These are phyloP conservation scores for Chaenogobius annularis DNA, from an alignment of 2,113 vertebrate species.

Conservation along the genomic window DNA sequence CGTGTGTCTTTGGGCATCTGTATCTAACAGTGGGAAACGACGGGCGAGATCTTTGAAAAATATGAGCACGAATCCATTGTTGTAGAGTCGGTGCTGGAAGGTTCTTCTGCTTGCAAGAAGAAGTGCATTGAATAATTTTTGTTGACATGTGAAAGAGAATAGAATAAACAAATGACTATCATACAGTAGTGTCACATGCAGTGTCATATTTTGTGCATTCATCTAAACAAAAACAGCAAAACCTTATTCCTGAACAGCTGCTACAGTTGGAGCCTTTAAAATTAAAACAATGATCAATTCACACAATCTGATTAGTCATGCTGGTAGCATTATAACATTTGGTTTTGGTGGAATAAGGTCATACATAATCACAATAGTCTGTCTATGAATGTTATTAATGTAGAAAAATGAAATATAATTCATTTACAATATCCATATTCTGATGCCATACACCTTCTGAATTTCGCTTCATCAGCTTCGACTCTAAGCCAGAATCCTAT, in stretches of 20 bases:
- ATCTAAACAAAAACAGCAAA: conserved; percentile 28
- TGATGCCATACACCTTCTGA: no score
- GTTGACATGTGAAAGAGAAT: neutral
- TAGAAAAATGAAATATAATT: neutral
- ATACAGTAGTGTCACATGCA: neutral
- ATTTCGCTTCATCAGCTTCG: no score
- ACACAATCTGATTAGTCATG: conserved; percentile 36
- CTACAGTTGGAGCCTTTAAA: conserved; percentile 31
- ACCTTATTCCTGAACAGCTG: conserved; percentile 28
- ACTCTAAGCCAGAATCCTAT: no score
- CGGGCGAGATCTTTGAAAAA: conserved; percentile 7
- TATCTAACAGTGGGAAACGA: conserved; percentile 28
- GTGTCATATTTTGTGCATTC: conserved; percentile 15
- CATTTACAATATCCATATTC: no score
- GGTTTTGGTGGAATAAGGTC: neutral
- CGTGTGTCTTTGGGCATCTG: conserved; percentile 22
- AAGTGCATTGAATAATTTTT: neutral
- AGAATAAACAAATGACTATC: neutral
- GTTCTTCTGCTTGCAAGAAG: no score
- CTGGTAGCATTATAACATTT: conserved; percentile 10
- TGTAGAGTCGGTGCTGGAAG: neutral
- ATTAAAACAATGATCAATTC: conserved; percentile 14
- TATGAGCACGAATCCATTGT: neutral
- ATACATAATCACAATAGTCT: neutral
- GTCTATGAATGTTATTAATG: neutral